Percentiles rank a stretch among this genome's conserved stretches.
Conservation (phyloP, 1,140 invertebrate species). For the Temnothorax longispinosus region DNA sequence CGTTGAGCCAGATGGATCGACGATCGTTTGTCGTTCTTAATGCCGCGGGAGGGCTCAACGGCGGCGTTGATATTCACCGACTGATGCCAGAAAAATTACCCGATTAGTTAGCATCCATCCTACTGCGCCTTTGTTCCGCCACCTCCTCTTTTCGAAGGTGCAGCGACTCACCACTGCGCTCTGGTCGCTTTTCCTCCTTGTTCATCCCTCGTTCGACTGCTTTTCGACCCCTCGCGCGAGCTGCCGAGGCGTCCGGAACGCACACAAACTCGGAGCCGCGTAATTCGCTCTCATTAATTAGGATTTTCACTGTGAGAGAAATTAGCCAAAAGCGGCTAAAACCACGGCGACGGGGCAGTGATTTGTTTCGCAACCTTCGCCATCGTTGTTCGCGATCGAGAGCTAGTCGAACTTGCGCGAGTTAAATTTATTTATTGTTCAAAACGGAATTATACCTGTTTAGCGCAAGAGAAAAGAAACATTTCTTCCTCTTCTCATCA, state of each 20-base stretch:
- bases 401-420: constrained; percentile 4
- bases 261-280: constrained; percentile 16
- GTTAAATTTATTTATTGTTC: neutral
- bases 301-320: constrained; percentile 73
- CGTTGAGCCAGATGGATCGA: constrained; percentile 85
- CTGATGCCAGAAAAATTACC: constrained; percentile 85
- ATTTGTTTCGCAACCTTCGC: constrained; percentile 64
- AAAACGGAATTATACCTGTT: neutral
- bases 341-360: constrained; percentile 44
- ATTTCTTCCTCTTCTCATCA: neutral
- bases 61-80: constrained; percentile 84
- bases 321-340: constrained; percentile 71
- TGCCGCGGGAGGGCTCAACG: constrained; percentile 79
- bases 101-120: constrained; percentile 80
- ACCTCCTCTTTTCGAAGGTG: constrained; percentile 18
- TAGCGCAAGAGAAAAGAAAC: neutral
- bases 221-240: constrained; percentile 48
- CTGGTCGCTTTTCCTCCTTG: constrained; percentile 21
- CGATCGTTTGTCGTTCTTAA: constrained; percentile 86
- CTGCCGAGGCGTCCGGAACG: neutral
- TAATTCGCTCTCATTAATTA: constrained; percentile 77
- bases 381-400: neutral
- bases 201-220: constrained; percentile 18
- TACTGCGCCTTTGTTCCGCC: constrained; percentile 57
- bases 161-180: constrained; percentile 39